Base-by-base conservation (phyloP, 1,140 invertebrate species). In the Leptinotarsa texana region DNA sequence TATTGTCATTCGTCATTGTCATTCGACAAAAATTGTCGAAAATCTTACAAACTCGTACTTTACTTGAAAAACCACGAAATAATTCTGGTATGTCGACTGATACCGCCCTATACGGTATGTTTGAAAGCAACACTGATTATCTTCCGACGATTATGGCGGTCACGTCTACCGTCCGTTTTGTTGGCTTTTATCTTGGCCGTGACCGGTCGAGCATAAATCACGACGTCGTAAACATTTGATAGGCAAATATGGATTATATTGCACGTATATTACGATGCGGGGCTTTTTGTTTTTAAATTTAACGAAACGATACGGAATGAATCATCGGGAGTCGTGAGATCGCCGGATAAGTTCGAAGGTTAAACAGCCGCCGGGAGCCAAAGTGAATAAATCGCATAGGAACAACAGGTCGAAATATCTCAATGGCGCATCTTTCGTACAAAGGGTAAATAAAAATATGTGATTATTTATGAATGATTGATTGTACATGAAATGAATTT, bases 81-180 rank as follows among this genome's bases (percentile, higher is more conserved):
- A 42, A 42, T 11, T 42, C 33, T 11, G 33, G 33, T 11, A 42
- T 42, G 33, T 42, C 33, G 8, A 42, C 33, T 42, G 33, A 42
- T 42, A 42, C 33, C 33, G 33, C 51, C 51, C 4, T 57, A 57
- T 57, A 57, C 51, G 13, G 51, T 57, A 1, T 57, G 51, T 57
- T 57, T 18, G 51, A 57, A 42, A 18, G 51, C 51, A 18, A 18
- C n/a, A 57, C 51, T 24, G 21, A 21, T 66, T 66, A 66, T 66
- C 63, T 66, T 5, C n/a, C 11, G 27, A 15, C 63, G 27, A 33
- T 24, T 66, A 66, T 66, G 63, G 63, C 21, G 21, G 63, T 66
- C 63, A 66, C 63, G 63, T 66, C n/a, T 66, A 22, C 27, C n/a
- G n/a, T 22, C n/a, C 63, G n/a, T 66, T 57, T 66, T 66, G 63